Evolutionary conservation across 2,797 vertebrate genomes (phyloP).

Genomic region (Coilia nasus): DNA sequence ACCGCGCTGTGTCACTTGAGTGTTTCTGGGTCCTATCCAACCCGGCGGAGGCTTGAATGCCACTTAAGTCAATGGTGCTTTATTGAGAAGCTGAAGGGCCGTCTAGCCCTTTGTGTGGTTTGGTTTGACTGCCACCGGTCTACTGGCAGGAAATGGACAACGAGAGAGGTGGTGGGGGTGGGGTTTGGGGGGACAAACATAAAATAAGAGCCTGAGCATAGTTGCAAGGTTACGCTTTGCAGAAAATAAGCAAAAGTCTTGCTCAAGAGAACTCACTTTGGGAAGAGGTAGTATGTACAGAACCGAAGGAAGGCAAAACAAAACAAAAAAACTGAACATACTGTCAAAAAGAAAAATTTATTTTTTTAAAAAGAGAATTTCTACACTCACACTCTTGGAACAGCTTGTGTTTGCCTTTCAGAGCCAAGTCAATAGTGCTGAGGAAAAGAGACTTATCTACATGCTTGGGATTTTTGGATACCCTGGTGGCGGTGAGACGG

Average conservation of each 20-base stretch:
- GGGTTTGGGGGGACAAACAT: not conserved
- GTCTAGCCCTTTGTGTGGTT: constrained; percentile 5
- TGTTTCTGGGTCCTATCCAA: constrained; percentile 1
- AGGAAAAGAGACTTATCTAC: not conserved
- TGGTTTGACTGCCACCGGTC: not conserved
- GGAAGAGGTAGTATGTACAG: not conserved
- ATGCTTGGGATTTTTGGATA: not conserved
- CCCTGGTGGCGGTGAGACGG: not conserved
- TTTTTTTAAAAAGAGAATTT: not conserved
- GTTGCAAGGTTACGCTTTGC: not conserved
- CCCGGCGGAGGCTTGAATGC: not conserved
- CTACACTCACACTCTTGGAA: not conserved
- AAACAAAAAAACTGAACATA: not conserved
- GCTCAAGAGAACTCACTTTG: not conserved
- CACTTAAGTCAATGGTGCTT: constrained; percentile 25
- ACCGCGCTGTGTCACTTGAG: not conserved
- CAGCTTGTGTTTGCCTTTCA: not conserved
- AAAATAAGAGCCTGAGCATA: not conserved
- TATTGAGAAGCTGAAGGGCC: constrained; percentile 58
- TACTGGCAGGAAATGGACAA: constrained; percentile 1
- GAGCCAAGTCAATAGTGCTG: not conserved
- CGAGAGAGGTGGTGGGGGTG: not conserved
- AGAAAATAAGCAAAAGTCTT: not conserved
- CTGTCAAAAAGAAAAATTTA: not conserved
- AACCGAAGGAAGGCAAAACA: not conserved